phyloP scores from a whole-genome alignment of 2,797 vertebrate species.

The Balearica regulorum region DNA sequence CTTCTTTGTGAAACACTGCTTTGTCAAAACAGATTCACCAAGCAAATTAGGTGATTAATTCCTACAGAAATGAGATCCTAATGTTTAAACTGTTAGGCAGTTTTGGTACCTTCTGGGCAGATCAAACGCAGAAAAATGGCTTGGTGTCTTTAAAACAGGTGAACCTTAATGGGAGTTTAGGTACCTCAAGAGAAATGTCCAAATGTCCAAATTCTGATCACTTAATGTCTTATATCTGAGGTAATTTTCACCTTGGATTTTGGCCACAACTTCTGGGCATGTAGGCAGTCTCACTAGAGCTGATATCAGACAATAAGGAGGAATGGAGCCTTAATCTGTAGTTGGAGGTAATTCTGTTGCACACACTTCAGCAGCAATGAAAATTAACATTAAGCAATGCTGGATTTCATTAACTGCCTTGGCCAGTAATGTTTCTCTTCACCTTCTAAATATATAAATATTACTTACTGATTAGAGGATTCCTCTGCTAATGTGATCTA shows the following conservation, averaged over 20 bases:
- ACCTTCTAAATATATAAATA: background rate
- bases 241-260: background rate
- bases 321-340: background rate
- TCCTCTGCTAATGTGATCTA: background rate
- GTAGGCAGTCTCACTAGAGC: background rate
- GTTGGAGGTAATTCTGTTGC: background rate
- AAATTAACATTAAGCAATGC: background rate
- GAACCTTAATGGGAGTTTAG: background rate
- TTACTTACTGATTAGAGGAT: background rate
- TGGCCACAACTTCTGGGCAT: background rate
- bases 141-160: background rate
- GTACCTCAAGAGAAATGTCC: background rate
- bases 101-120: background rate
- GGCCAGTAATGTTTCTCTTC: background rate
- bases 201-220: background rate
- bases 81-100: background rate
- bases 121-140: background rate
- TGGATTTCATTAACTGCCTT: background rate
- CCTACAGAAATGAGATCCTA: background rate
- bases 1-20: background rate
- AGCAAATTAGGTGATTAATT: background rate
- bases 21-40: background rate
- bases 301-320: background rate
- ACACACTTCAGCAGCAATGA: background rate
- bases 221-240: background rate